Base-by-base conservation (phyloP, 2,888 invertebrate species). In the Watsonalla binaria region DNA sequence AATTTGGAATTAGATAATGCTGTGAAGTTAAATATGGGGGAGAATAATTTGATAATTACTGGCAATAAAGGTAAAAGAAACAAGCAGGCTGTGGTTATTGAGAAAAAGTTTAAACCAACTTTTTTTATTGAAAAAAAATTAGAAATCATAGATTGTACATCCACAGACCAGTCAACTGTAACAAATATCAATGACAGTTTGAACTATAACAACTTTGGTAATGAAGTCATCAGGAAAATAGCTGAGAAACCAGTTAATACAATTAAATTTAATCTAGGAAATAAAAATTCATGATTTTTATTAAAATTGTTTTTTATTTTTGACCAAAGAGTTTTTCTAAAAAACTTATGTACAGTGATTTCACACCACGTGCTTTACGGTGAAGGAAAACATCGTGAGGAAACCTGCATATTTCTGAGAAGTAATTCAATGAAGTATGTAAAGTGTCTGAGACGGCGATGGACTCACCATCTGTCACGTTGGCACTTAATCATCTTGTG, bases 161-260 rank as follows among this genome's bases (percentile, higher is more conserved):
- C 81, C 6, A 57, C 69, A 0, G 71, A 84, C 0, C 65, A 53
- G 2, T 79, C 78, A n/a, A 70, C 77, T 0, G 13, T 89, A 0
- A 81, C 84, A 5, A 88, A 89, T 62, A 80, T 90, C 1, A 80
- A 88, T 65, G 84, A 86, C 54, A 65, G 63, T 14, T 65, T 90
- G 4, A 90, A 86, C 65, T 86, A 84, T 51, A 73, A 82, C 55
- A 82, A 76, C 11, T 86, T 88, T 70, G 87, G 88, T 2, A 76
- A 74, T 49, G 87, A 88, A 69, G 47, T 73, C 5, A 72, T 91
- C 0, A 80, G 61, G 53, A 70, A 71, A 60, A 54, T 90, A 2
- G 71, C 78, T 0, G 49, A 63, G 0, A 90, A 86, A 61, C 76
- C 84, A 42, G 49, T 84, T 0, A 90, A 90, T 75, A 84, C 66